A percentile compares a stretch with the other conserved stretches of the same genome.
phyloP scores from a whole-genome alignment of 2,888 invertebrate genomes.

The Caenorhabditis panamensis region DNA sequence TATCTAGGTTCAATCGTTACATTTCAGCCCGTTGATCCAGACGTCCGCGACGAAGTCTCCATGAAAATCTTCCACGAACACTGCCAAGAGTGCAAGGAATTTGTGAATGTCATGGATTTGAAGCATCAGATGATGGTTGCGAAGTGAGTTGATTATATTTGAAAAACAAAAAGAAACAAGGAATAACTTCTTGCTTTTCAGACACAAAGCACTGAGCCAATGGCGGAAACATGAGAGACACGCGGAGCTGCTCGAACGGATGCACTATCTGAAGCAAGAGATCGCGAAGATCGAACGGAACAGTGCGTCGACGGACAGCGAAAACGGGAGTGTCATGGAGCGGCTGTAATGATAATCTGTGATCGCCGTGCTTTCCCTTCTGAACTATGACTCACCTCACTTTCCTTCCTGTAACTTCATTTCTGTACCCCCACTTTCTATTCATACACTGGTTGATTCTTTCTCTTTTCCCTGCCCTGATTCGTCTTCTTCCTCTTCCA shows the following conservation, averaged over 20 bases:
- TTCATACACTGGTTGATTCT: slow-evolving; percentile 26
- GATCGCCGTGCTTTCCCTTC: no score
- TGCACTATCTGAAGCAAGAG: slow-evolving; percentile 30
- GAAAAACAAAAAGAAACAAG: no score
- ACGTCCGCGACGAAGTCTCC: slow-evolving; percentile 29
- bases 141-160: slow-evolving; percentile 26
- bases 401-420: background rate
- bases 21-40: slow-evolving; percentile 54
- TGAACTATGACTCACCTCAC: no score
- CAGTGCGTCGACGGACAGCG: slow-evolving; percentile 24
- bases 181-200: no score
- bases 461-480: slow-evolving; percentile 12
- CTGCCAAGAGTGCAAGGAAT: slow-evolving; percentile 6
- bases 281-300: slow-evolving; percentile 34
- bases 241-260: slow-evolving; percentile 34
- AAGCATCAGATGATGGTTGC: slow-evolving; percentile 32
- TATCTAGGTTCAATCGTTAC: background rate
- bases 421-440: background rate
- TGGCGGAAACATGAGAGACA: slow-evolving; percentile 28
- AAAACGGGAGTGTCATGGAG: slow-evolving; percentile 18
- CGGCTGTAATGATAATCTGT: no score
- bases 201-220: slow-evolving; percentile 29
- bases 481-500: background rate
- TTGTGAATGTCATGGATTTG: slow-evolving; percentile 14
- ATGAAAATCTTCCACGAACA: slow-evolving; percentile 45